A percentile compares a stretch with the other conserved stretches of the same genome.
phyloP scores from a whole-genome alignment of 2,888 invertebrate genomes.

The Ennomos fuscantarius region DNA sequence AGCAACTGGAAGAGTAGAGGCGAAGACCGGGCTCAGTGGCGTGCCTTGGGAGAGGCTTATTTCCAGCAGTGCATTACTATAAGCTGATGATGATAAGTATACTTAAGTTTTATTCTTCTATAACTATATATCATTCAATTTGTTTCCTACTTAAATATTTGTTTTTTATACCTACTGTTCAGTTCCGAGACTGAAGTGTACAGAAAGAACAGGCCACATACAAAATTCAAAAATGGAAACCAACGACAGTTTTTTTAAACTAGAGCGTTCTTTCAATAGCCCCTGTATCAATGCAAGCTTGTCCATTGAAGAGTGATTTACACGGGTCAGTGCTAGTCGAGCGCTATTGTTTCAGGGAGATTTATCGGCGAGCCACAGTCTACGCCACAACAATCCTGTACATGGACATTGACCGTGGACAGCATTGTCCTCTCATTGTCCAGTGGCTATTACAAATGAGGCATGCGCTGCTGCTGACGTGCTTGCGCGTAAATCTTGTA shows the following conservation, averaged over 20 bases:
- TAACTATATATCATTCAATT: no score
- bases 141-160: no score
- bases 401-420: constrained; percentile 58
- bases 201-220: not conserved
- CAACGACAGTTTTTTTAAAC: constrained; percentile 2
- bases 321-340: constrained; percentile 50
- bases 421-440: constrained; percentile 50
- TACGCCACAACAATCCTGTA: constrained; percentile 70
- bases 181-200: no score
- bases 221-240: not conserved
- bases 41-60: no score
- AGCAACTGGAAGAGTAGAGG: no score
- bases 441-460: constrained; percentile 62
- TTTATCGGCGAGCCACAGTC: constrained; percentile 65
- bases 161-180: no score
- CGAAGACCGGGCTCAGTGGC: no score
- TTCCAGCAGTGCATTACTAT: no score
- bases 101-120: no score
- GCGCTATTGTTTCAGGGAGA: constrained; percentile 77
- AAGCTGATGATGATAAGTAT: no score
- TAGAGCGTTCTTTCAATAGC: constrained; percentile 23
- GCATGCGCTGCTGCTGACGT: constrained; percentile 57
- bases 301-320: constrained; percentile 75
- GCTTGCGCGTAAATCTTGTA: constrained; percentile 22
- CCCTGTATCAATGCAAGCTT: constrained; percentile 46